A percentile compares a stretch with the other conserved stretches of the same genome.
Evolutionary conservation across 2,113 vertebrate species (phyloP).

Genomic region (Suncus etruscus): DNA sequence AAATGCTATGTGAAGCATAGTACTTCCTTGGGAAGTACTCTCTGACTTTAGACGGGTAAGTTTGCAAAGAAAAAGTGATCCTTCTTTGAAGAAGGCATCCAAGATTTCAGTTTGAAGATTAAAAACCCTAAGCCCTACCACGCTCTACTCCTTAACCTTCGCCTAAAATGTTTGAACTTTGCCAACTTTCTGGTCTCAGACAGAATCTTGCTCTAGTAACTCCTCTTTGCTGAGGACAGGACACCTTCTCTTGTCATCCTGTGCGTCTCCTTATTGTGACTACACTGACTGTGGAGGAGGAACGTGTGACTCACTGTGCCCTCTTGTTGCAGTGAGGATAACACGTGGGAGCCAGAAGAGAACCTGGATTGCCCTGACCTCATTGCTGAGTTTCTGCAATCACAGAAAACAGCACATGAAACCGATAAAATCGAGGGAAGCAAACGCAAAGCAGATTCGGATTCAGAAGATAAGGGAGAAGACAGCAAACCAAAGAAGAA

Average conservation of each 20-base stretch:
- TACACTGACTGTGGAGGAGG: not conserved
- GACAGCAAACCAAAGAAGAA: constrained; percentile 98
- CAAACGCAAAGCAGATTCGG: constrained; percentile 94
- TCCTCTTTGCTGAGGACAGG: constrained; percentile 39
- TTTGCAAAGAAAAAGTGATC: constrained; percentile 33
- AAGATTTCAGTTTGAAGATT: constrained; percentile 24
- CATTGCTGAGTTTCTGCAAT: constrained; percentile 97
- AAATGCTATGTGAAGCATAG: not conserved
- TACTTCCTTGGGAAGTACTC: no score
- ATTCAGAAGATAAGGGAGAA: constrained; percentile 91
- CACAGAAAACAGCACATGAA: constrained; percentile 94
- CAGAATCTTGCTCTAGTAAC: constrained; percentile 14
- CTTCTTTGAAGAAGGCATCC: constrained; percentile 24
- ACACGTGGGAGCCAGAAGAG: constrained; percentile 99
- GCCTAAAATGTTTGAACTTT: constrained; percentile 33
- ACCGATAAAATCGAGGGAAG: constrained; percentile 90
- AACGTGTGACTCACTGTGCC: constrained; percentile 31
- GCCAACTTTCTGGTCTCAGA: constrained; percentile 1
- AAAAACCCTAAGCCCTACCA: not conserved
- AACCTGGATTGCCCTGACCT: constrained; percentile 98
- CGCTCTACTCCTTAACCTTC: not conserved
- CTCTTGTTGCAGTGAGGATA: constrained; percentile 93
- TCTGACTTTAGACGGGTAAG: constrained; percentile 15
- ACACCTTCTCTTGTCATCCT: not conserved
- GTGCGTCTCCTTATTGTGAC: not conserved